Percentiles rank a stretch among this genome's conserved stretches.
These are phyloP conservation scores for Mesembrinibis cayennensis DNA, from an alignment of 2,113 vertebrate species.

Conservation along the genomic window DNA sequence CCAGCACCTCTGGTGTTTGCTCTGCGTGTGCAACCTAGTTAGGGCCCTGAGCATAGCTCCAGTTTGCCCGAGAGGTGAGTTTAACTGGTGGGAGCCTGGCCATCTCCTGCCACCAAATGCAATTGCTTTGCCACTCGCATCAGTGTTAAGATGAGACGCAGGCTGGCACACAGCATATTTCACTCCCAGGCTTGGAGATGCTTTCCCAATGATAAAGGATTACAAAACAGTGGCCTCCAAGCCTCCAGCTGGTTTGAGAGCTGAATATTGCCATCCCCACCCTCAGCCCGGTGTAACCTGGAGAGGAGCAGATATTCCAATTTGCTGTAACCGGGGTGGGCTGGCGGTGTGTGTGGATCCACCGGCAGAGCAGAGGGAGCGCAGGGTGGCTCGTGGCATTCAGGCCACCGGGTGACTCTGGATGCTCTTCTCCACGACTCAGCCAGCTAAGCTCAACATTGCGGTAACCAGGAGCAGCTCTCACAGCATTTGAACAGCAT, in stretches of 20 bases:
- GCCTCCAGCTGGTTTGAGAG: neutral
- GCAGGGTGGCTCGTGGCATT: neutral
- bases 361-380: neutral
- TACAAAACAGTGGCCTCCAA: neutral
- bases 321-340: neutral
- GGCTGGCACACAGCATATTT: neutral
- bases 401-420: fast-evolving
- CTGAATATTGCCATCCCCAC: neutral
- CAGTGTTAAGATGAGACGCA: fast-evolving
- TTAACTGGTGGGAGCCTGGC: neutral
- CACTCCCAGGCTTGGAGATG: neutral
- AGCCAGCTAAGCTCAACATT: neutral
- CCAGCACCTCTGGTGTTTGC: neutral
- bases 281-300: neutral
- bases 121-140: neutral
- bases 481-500: neutral
- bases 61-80: neutral
- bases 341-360: neutral
- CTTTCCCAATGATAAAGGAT: neutral
- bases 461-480: neutral
- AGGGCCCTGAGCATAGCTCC: too few relatives aligned
- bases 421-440: neutral
- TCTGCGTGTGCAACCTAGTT: neutral
- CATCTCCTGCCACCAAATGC: neutral
- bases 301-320: neutral